Evolutionary conservation across 2,888 invertebrate genomes (phyloP).

Genomic region (Ashinkailepas kermadecensis): DNA sequence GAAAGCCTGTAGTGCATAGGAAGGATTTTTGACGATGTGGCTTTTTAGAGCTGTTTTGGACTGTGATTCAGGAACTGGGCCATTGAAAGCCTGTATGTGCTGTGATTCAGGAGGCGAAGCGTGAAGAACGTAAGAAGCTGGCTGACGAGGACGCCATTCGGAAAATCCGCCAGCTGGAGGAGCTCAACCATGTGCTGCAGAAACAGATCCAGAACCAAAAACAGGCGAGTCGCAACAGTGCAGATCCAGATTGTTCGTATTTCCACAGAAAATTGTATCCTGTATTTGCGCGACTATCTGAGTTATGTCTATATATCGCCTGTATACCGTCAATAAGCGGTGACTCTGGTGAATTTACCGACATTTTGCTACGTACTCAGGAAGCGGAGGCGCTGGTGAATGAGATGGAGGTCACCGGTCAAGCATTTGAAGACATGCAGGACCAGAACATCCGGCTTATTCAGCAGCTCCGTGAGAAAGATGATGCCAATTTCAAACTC

Average conservation of each 20-base stretch:
- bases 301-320: no score
- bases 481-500: conserved; percentile 96
- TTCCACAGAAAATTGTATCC: no score
- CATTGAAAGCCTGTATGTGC: background rate
- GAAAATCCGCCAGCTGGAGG: conserved; percentile 89
- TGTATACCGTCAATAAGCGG: no score
- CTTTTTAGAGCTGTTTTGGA: no score
- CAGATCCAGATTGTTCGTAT: no score
- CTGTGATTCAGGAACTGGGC: no score
- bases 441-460: conserved; percentile 93
- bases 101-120: conserved; percentile 67
- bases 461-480: conserved; percentile 91
- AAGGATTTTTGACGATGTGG: no score
- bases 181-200: conserved; percentile 83
- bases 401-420: conserved; percentile 99
- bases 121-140: conserved; percentile 79
- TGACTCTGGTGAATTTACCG: no score
- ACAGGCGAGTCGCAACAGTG: conserved; percentile 46
- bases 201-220: conserved; percentile 82
- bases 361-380: conserved; percentile 40
- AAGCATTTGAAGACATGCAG: conserved; percentile 99
- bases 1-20: no score
- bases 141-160: conserved; percentile 91
- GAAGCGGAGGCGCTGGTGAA: conserved; percentile 94
- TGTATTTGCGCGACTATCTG: no score